A percentile compares a stretch with the other conserved stretches of the same genome.
Conservation (phyloP, 2,113 vertebrate genomes). For the Elgaria multicarinata region DNA sequence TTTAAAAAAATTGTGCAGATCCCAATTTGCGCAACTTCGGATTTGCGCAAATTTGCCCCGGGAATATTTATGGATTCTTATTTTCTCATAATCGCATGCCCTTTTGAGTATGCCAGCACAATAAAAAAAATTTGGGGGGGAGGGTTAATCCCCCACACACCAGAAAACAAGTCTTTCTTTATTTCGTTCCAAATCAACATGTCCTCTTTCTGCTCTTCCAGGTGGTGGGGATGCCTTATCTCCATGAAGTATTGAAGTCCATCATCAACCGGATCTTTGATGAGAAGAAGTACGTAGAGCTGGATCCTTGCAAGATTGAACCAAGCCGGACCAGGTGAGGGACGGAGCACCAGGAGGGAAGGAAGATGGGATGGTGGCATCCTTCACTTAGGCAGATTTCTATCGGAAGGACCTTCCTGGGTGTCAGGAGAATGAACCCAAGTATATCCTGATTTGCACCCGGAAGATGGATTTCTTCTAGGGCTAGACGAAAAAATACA, state of each 20-base stretch:
- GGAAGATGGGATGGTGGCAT: neutral
- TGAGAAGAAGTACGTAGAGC: constrained; percentile 92
- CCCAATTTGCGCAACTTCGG: no score
- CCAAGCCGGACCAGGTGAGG: constrained; percentile 83
- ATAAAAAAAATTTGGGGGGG: neutral
- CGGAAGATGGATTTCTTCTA: neutral
- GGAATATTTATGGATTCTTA: no score
- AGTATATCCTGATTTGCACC: neutral
- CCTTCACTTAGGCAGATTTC: neutral
- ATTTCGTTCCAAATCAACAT: neutral
- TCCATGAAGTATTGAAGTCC: constrained; percentile 87
- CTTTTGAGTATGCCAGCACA: neutral
- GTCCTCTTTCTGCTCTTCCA: constrained; percentile 47
- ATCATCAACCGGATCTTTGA: constrained; percentile 88
- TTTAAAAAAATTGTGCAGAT: no score
- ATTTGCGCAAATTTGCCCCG: no score
- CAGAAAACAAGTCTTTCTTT: neutral
- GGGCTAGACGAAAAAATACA: neutral
- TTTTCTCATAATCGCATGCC: no score
- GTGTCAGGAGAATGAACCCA: neutral
- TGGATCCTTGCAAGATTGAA: constrained; percentile 91
- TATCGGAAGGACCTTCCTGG: neutral
- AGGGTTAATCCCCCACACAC: no score
- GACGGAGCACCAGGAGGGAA: rapidly evolving
- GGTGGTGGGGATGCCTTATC: constrained; percentile 92